Evolutionary conservation across 1,140 invertebrate species (phyloP), one percentile per base, ranked within the genome.

Genomic region (Drosophila quadrilineata): DNA sequence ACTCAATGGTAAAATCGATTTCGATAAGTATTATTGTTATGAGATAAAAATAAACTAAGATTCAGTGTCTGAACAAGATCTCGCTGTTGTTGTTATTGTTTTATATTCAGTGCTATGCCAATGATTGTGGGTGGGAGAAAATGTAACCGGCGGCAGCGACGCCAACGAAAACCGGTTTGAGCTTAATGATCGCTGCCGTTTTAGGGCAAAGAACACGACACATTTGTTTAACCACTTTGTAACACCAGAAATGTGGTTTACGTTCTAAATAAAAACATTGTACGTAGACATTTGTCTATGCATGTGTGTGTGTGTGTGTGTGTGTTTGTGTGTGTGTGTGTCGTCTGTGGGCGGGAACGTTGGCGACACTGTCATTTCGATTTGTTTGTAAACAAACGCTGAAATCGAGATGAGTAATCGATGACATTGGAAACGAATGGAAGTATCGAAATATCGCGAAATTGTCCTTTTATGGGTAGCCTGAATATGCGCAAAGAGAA

Each of bases 361-460:
- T 68, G 69, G 64, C 69, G 65, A 63, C 46, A 73, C 43, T 59
- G 28, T 46, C 60, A 57, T 38, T 45, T 66, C 56, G 64, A 71
- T 56, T 77, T 82, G 76, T 84, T 84, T 84, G 73, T 84, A 82
- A 82, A 82, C 77, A 82, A 84, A 84, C 60, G 38, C 49, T n/a
- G n/a, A 57, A 64, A 74, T 17, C 35, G 38, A 43, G 48, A 66
- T 77, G 76, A 76, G 46, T 84, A 80, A 84, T 59, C 62, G 67
- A 57, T 53, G 68, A 70, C 59, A 71, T 49, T 65, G 67, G 38
- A 26, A 26, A 8, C 41, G 24, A 50, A 53, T 52, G 40, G 58
- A 54, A 43, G 14, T 43, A 54, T 54, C 52, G n/a, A 40, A 21
- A 22, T 60, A 66, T 59, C 60, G n/a, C n/a, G 41, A 33, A n/a